Percentiles rank a stretch among this genome's conserved stretches.
Evolutionary conservation across 2,113 vertebrate genomes (phyloP).

Genomic region (Leptocoma aspasia): DNA sequence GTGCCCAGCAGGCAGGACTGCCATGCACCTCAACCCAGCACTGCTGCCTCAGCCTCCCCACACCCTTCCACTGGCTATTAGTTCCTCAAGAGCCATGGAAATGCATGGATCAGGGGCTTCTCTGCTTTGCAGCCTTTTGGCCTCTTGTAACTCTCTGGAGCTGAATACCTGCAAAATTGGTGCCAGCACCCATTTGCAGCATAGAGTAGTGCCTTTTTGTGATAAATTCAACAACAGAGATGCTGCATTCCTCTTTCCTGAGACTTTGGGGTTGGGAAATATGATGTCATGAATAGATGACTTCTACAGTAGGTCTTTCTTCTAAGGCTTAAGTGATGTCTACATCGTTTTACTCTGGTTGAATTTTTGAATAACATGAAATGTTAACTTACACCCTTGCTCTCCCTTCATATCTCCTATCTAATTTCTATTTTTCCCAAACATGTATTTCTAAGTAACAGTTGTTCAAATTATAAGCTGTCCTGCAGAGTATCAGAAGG

Average conservation of each 20-base stretch:
- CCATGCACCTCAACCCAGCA: fast-evolving
- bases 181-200: neutral
- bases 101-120: neutral
- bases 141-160: neutral
- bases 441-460: neutral
- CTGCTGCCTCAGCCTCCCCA: fast-evolving
- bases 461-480: neutral
- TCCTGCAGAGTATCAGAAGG: neutral
- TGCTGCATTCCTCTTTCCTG: neutral
- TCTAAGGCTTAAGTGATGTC: neutral
- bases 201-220: neutral
- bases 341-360: neutral
- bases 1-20: neutral
- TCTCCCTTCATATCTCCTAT: neutral
- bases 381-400: neutral
- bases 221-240: neutral
- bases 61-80: neutral
- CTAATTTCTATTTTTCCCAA: neutral
- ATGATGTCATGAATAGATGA: neutral
- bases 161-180: neutral
- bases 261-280: neutral
- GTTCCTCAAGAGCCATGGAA: neutral
- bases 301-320: neutral
- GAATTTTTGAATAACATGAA: neutral
- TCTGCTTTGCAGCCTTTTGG: neutral